Evolutionary conservation across 2,113 vertebrate species (phyloP), one percentile per base, ranked within the genome.

Genomic region (Notiomystis cincta): DNA sequence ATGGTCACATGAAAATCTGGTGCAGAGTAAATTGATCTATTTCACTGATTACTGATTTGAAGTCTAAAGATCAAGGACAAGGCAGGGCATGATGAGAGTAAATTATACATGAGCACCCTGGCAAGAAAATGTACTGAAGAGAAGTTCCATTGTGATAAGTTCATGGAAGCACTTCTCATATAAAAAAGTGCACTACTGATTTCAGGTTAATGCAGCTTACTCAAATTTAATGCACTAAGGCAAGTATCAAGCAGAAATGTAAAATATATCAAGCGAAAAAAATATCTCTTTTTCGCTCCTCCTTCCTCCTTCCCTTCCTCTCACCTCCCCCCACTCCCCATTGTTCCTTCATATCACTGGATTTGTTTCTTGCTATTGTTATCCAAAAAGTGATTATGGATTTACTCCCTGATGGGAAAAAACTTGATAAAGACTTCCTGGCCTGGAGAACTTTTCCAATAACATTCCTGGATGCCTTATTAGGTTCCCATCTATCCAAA

Each of bases 401-500:
- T 77, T n/a, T 40, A 20, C 17, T 85, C 20, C 30, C 75, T 91
- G 73, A 44, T 77, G 94, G 56, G 50, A 72, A 95, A 91, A 88
- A 95, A n/a, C 84, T 96, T 97, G 72, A 62, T 96, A 93, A 95
- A 84, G 18, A 64, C 28, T 96, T 92, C 15, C 25, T 89, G 54
- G 31, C 76, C 60, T 95, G 10, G 7, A 92, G 25, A 96, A 50
- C 25, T 50, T 88, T 84, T 76, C 25, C 35, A 64, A 16, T 60
- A 81, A 24, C 40, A 79, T 76, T 85, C 15, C 57, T 91, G 40
- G 11, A 53, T 93, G 30, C 13, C 20, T 94, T 77, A 45, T 44
- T 96, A 79, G 2, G 62, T 89, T 95, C 79, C 37, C 35, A 65
- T 82, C 9, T 82, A 77, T 8, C 35, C 45, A 67, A 12, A 70